phyloP scores from a whole-genome alignment of 2,797 vertebrate species.

The Rhynchonycteris naso region DNA sequence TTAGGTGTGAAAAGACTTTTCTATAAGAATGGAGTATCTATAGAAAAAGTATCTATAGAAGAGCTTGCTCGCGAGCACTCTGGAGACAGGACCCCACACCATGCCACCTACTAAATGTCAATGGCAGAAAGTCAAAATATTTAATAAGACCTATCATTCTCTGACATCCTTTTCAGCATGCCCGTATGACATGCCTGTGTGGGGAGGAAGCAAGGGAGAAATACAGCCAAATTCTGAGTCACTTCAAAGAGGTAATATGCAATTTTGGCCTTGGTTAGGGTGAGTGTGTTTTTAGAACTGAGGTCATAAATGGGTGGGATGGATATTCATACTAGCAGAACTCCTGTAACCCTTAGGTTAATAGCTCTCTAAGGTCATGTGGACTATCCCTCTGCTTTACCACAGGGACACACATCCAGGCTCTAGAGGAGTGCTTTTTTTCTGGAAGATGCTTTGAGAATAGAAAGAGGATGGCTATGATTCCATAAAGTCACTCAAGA shows the following conservation, averaged over 20 bases:
- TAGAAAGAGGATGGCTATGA: neutral
- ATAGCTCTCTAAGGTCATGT: neutral
- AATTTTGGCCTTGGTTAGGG: conserved; percentile 5
- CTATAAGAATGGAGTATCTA: neutral
- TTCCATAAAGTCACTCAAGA: neutral
- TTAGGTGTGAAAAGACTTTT: neutral
- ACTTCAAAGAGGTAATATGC: conserved; percentile 80
- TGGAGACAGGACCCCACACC: too few species aligned
- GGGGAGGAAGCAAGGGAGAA: conserved; percentile 80
- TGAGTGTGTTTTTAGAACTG: conserved; percentile 33
- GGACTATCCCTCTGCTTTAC: neutral
- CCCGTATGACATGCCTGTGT: conserved; percentile 77
- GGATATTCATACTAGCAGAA: neutral
- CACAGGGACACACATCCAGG: neutral
- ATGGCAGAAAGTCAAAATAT: neutral
- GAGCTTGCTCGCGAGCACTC: too few species aligned
- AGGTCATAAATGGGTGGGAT: neutral
- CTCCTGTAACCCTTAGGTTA: neutral
- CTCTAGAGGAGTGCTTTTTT: neutral
- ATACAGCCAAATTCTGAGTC: conserved; percentile 79
- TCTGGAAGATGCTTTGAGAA: neutral
- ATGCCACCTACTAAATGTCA: neutral
- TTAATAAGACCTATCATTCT: neutral
- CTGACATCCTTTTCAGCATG: conserved; percentile 67
- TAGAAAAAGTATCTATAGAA: too few species aligned